Conservation (phyloP, 2,797 vertebrate genomes). For the Eremophila alpestris region DNA sequence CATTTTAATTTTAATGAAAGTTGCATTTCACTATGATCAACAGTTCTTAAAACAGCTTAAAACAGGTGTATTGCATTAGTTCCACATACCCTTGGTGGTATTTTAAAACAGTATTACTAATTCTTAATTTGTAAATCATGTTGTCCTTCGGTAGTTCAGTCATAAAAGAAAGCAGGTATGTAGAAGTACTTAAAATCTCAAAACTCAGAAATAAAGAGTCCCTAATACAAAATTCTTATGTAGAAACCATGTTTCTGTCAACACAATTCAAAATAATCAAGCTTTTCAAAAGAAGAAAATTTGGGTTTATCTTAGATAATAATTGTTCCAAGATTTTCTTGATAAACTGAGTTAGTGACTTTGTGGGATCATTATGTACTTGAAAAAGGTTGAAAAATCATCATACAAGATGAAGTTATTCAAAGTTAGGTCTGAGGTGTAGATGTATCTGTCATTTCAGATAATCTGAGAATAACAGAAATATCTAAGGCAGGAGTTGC, state of each 20-base stretch:
- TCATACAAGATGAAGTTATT: neutral
- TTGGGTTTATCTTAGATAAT: neutral
- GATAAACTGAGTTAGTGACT: neutral
- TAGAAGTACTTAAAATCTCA: neutral
- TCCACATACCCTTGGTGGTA: neutral
- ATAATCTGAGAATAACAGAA: neutral
- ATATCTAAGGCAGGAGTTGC: neutral
- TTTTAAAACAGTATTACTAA: neutral
- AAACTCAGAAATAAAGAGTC: neutral
- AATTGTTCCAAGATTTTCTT: neutral
- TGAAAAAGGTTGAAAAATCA: neutral
- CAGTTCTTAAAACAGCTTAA: neutral
- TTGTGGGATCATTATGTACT: neutral
- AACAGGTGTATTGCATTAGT: neutral
- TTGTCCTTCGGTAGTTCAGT: neutral
- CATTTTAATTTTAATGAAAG: neutral
- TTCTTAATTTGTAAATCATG: neutral
- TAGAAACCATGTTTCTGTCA: neutral
- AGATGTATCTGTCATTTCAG: neutral
- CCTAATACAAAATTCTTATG: neutral
- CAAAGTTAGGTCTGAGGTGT: neutral
- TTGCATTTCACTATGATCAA: neutral
- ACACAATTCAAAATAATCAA: neutral
- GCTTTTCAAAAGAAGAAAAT: neutral
- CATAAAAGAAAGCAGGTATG: neutral